Evolutionary conservation across 1,140 invertebrate genomes (phyloP).

Genomic region (Diorhabda carinulata): DNA sequence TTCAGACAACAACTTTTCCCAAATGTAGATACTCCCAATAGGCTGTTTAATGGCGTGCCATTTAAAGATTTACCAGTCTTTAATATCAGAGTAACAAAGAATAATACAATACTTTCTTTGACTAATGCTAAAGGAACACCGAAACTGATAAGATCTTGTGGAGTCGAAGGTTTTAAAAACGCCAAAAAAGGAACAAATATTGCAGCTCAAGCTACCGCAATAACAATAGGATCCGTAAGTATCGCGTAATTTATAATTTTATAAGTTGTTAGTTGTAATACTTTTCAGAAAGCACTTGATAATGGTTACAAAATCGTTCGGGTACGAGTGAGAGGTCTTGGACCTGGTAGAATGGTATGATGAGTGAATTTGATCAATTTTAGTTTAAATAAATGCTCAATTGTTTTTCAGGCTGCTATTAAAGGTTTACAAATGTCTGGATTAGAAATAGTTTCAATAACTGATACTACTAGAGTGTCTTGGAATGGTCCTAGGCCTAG

Average conservation of each 20-base stretch:
- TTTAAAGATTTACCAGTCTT: slow-evolving; percentile 79
- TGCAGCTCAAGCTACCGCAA: slow-evolving; percentile 89
- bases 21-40: slow-evolving; percentile 63
- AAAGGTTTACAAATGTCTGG: slow-evolving; percentile 90
- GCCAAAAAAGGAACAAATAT: slow-evolving; percentile 93
- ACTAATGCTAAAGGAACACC: slow-evolving; percentile 63
- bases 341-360: slow-evolving; percentile 80
- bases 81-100: slow-evolving; percentile 74
- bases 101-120: slow-evolving; percentile 82
- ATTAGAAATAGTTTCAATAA: slow-evolving; percentile 83
- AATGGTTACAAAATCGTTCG: slow-evolving; percentile 69
- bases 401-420: slow-evolving; percentile 79
- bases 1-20: slow-evolving; percentile 72
- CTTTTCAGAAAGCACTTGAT: slow-evolving; percentile 68
- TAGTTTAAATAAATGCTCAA: slow-evolving; percentile 41
- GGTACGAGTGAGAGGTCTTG: slow-evolving; percentile 74
- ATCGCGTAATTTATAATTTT: slow-evolving; percentile 18
- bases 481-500: slow-evolving; percentile 52
- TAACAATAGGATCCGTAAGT: slow-evolving; percentile 68
- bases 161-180: slow-evolving; percentile 92
- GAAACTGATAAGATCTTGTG: slow-evolving; percentile 66
- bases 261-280: slow-evolving; percentile 20
- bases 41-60: slow-evolving; percentile 70
- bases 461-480: slow-evolving; percentile 80
- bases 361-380: slow-evolving; percentile 21